A percentile compares a stretch with the other conserved stretches of the same genome.
These are phyloP conservation scores for Coendou prehensilis DNA, from an alignment of 2,797 vertebrate genomes.

Conservation along the genomic window DNA sequence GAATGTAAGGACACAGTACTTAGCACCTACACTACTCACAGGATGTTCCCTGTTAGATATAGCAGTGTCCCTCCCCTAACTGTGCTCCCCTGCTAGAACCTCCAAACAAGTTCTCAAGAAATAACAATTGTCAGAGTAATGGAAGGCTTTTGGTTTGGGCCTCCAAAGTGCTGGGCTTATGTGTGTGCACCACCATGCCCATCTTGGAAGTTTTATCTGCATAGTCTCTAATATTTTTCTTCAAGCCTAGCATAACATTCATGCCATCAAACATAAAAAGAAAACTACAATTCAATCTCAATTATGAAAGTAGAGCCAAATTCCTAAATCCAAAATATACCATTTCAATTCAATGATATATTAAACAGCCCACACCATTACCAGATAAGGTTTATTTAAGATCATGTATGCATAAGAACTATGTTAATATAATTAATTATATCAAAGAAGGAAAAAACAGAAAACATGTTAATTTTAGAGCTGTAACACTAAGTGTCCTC, in stretches of 20 bases:
- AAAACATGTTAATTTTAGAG: constrained; percentile 25
- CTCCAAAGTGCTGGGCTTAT: background rate
- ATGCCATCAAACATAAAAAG: background rate
- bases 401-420: background rate
- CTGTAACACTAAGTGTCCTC: background rate
- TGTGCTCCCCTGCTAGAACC: no score
- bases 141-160: background rate
- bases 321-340: background rate
- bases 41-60: background rate
- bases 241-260: background rate
- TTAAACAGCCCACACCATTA: background rate
- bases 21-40: background rate
- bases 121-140: background rate
- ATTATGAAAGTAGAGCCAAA: background rate
- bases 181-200: background rate
- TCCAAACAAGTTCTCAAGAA: background rate
- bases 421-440: background rate
- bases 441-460: background rate
- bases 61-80: background rate
- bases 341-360: background rate
- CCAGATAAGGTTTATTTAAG: background rate
- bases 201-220: background rate
- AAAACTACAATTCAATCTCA: background rate
- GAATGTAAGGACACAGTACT: background rate
- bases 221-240: background rate